Percentiles rank a stretch among this genome's conserved stretches.
Conservation (phyloP, 2,113 vertebrate genomes). For the Helogale parvula region DNA sequence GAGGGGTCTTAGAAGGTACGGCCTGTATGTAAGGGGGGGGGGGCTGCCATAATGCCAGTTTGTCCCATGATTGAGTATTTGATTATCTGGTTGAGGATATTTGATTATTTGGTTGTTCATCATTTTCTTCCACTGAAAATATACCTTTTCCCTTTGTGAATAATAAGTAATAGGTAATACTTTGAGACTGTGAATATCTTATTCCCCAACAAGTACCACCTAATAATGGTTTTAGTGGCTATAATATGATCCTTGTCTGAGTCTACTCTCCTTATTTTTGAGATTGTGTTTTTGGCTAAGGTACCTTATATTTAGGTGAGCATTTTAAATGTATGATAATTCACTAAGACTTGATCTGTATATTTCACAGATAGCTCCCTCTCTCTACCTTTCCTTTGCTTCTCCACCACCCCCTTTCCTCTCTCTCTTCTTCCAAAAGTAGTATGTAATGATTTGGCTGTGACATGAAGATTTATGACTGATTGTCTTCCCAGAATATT, state of each 20-base stretch:
- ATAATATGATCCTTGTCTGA: neutral
- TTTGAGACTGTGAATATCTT: neutral
- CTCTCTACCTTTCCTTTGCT: neutral
- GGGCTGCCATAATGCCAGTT: neutral
- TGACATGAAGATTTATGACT: constrained; percentile 47
- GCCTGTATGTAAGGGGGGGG: neutral
- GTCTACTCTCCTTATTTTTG: neutral
- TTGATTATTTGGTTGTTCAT: neutral
- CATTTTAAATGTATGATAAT: neutral
- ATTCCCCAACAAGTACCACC: neutral
- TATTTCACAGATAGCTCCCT: neutral
- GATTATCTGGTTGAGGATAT: neutral
- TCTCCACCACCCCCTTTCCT: neutral
- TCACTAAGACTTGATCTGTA: neutral
- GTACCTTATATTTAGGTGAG: neutral
- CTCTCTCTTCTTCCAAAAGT: constrained; percentile 22
- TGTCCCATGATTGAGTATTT: neutral
- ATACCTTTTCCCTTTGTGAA: neutral
- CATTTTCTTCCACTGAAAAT: neutral
- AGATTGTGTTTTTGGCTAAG: neutral
- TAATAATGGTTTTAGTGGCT: neutral
- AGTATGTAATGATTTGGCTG: neutral
- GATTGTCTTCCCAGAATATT: constrained; percentile 64
- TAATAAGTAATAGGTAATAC: neutral
- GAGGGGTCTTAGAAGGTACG: neutral